Base-by-base conservation (phyloP, 2,797 vertebrate genomes). In the Eutrigla gurnardus region DNA sequence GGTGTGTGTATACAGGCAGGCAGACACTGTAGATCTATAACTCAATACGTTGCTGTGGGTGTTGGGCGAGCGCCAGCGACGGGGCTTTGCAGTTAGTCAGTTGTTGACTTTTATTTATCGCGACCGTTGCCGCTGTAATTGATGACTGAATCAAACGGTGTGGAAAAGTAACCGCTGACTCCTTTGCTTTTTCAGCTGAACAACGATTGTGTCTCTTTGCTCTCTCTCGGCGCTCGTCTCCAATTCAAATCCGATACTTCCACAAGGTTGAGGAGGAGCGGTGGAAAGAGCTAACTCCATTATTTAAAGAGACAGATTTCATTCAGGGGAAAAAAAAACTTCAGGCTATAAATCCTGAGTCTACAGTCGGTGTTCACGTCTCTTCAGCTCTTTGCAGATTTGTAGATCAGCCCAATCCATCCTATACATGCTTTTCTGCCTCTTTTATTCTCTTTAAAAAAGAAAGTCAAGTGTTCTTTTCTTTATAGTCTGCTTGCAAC, bases 31-130 rank as follows among this genome's bases (percentile, higher is more conserved):
- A 60, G 72, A 66, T 81, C 82, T 78, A 68, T 70, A 87, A 84
- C 85, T 89, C 85, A 80, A 85, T 86, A 75, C 75, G 72, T 69
- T 81, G 76, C 82, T 66, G 78, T 17, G 53, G 72, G 37, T 54
- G 68, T 55, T 85, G 89, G 83, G 73, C 25, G 69, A 54, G 61
- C 3, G 81, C 85, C 90, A 88, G 5, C 2, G 53, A 65, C 46
- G 17, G 78, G 73, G 77, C 77, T 74, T 64, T 61, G 67, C 83
- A 60, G 60, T 83, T 81, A 60, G 70, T 77, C 81, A 79, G 82
- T 83, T 88, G 83, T 91, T 91, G 90, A 85, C 88, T 88, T 77
- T 82, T 86, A 87, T 89, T 89, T 83, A 86, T 86, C 75, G n/a
- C 5, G 72, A 87, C 82, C 68, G 84, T 84, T 66, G 78, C 81